A percentile compares a stretch with the other conserved stretches of the same genome.
Evolutionary conservation across 92 coral and sea anemone species (phyloP).

Genomic region (Micromussa lordhowensis): DNA sequence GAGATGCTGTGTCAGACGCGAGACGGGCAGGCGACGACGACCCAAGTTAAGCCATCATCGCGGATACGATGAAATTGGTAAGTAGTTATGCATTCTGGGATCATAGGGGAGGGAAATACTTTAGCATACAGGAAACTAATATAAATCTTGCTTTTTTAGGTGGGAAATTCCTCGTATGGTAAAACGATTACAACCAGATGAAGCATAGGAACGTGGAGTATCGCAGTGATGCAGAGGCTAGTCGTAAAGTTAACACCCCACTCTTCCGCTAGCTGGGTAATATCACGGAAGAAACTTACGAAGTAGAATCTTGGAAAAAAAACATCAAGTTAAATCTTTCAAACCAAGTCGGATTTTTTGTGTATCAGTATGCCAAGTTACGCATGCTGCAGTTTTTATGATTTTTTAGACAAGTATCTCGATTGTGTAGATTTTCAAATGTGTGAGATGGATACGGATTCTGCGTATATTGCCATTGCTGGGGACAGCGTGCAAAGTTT

Average conservation of each 20-base stretch:
- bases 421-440: conserved; percentile 49
- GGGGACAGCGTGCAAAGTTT: conserved; percentile 39
- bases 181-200: too few species aligned
- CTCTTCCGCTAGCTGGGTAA: not conserved
- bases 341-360: conserved; percentile 42
- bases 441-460: conserved; percentile 13
- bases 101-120: too few species aligned
- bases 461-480: conserved; percentile 43
- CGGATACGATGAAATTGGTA: too few species aligned
- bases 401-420: conserved; percentile 31
- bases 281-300: conserved; percentile 43
- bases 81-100: too few species aligned
- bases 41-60: conserved; percentile 46
- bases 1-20: conserved; percentile 41
- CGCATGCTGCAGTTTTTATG: conserved; percentile 8
- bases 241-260: too few species aligned
- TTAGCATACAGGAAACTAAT: too few species aligned
- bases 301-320: conserved; percentile 51
- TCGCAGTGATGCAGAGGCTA: too few species aligned
- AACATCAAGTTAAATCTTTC: conserved; percentile 56
- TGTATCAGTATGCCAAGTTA: conserved; percentile 67
- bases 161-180: too few species aligned
- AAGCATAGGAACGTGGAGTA: too few species aligned
- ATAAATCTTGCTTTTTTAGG: too few species aligned
- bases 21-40: conserved; percentile 37